Base-by-base conservation (phyloP, 2,888 invertebrate genomes). In the Macrosoma leucophasiata region DNA sequence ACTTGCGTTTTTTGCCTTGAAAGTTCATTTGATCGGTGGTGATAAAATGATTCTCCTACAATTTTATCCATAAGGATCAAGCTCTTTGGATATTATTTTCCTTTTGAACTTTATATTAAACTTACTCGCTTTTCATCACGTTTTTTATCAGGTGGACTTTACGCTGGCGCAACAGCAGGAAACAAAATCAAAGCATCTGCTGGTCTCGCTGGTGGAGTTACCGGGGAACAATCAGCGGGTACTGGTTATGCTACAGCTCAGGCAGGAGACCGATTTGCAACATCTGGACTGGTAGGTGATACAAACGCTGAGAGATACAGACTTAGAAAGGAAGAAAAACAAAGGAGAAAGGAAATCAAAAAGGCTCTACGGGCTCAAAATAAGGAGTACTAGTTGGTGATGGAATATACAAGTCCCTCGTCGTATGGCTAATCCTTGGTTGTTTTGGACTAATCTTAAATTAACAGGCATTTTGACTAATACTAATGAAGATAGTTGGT, bases 161-260 rank as follows among this genome's bases (percentile, higher is more conserved):
- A 76, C 36, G 89, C 89, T 22, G 87, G 86, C 17, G 88, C 89
- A 1, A 87, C 87, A 2, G 86, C 87, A 18, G 87, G 87, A 5
- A 86, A 82, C n/a, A 81, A 81, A 28, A 64, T 86, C 1, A 70
- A 69, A 9, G 87, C 87, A 0, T 62, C 69, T 13, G 84, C 87
- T 1, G 87, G 86, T 8, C 63, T 87, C 1, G 78, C 67, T 6
- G 89, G 89, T n/a, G 59, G 58, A 13, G 63, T 85, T 0, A 58
- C 52, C 3, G 77, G 61, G 6, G 71, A 63, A 8, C 69, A 65
- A 8, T 60, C 79, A 30, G 57, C 58, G 5, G 84, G 84, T n/a
- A 56, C 50, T 11, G 79, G 84, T 8, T 84, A 52, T 36, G 79
- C 84, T 2, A 44, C 64, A 17, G 81, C 85, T 8, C 68, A 75